Evolutionary conservation across 1,140 invertebrate species (phyloP).

Genomic region (Drosophila sturtevanti): DNA sequence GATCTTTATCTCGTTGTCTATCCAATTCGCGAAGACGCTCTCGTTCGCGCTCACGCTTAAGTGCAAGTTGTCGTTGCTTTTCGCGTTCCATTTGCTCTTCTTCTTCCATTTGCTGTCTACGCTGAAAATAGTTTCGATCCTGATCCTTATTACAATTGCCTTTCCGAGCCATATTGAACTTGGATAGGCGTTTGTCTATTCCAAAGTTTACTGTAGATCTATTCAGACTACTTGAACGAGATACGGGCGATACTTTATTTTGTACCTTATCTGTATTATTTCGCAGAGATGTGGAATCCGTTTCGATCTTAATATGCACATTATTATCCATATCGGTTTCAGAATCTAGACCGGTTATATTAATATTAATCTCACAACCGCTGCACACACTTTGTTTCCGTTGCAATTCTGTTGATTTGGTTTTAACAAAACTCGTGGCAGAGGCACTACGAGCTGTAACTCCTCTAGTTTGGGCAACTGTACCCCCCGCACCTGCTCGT

Average conservation of each 20-base stretch:
- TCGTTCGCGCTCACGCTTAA: slow-evolving; percentile 35
- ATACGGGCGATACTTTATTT: background rate
- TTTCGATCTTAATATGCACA: slow-evolving; percentile 60
- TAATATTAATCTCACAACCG: slow-evolving; percentile 69
- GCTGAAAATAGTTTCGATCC: background rate
- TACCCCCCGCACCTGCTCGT: background rate
- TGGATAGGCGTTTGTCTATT: slow-evolving; percentile 67
- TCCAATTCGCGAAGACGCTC: slow-evolving; percentile 33
- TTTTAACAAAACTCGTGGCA: background rate
- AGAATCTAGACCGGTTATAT: slow-evolving; percentile 46
- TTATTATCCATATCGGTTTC: slow-evolving; percentile 36
- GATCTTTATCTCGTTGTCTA: slow-evolving; percentile 36
- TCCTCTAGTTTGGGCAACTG: background rate
- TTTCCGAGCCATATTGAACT: slow-evolving; percentile 39
- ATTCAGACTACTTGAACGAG: background rate
- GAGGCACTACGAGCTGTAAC: slow-evolving; percentile 1
- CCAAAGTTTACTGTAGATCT: slow-evolving; percentile 22
- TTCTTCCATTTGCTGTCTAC: slow-evolving; percentile 7
- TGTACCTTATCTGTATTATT: slow-evolving; percentile 42
- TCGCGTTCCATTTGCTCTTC: slow-evolving; percentile 22
- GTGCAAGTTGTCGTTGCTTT: slow-evolving; percentile 13
- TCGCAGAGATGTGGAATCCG: slow-evolving; percentile 36
- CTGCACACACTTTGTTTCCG: slow-evolving; percentile 36
- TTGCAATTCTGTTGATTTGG: background rate
- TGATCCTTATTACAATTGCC: background rate